phyloP scores from a whole-genome alignment of 2,888 invertebrate genomes.

The Chromoteleia sp. region DNA sequence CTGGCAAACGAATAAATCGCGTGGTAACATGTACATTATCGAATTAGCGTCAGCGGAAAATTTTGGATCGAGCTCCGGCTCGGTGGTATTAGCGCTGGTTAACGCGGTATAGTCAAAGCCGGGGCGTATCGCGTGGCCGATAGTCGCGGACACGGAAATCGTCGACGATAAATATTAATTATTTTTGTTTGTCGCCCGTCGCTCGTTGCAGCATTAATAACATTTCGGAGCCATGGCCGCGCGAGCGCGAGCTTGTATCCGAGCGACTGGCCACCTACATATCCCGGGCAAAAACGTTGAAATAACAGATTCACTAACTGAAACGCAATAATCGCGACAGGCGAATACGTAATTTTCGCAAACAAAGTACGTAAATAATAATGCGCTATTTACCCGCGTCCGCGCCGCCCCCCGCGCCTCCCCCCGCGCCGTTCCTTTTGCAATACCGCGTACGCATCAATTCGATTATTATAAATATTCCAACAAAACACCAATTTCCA shows the following conservation, averaged over 20 bases:
- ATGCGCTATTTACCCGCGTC: conserved; percentile 81
- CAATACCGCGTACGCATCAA: conserved; percentile 73
- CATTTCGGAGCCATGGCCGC: conserved; percentile 79
- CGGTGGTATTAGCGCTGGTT: conserved; percentile 69
- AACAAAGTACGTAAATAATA: conserved; percentile 84
- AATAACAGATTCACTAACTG: conserved; percentile 83
- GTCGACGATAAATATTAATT: conserved; percentile 85
- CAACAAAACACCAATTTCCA: conserved; percentile 45
- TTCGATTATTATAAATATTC: conserved; percentile 77
- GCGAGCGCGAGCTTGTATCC: conserved; percentile 71
- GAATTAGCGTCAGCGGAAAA: conserved; percentile 80
- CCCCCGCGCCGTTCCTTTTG: conserved; percentile 48
- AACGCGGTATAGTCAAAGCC: conserved; percentile 72
- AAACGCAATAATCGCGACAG: conserved; percentile 83
- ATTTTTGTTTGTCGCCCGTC: conserved; percentile 84
- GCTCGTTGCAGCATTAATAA: conserved; percentile 83
- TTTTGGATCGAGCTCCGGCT: conserved; percentile 73
- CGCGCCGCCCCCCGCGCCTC: conserved; percentile 68
- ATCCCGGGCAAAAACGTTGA: conserved; percentile 81
- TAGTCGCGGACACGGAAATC: conserved; percentile 81
- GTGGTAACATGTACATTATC: conserved; percentile 80
- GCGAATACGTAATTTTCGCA: conserved; percentile 84
- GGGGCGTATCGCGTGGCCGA: conserved; percentile 73
- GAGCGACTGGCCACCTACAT: conserved; percentile 70
- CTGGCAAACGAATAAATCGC: conserved; percentile 76